Evolutionary conservation across 2,888 invertebrate species (phyloP), one percentile per base, ranked within the genome.

Genomic region (Sarcophaga subvicina): DNA sequence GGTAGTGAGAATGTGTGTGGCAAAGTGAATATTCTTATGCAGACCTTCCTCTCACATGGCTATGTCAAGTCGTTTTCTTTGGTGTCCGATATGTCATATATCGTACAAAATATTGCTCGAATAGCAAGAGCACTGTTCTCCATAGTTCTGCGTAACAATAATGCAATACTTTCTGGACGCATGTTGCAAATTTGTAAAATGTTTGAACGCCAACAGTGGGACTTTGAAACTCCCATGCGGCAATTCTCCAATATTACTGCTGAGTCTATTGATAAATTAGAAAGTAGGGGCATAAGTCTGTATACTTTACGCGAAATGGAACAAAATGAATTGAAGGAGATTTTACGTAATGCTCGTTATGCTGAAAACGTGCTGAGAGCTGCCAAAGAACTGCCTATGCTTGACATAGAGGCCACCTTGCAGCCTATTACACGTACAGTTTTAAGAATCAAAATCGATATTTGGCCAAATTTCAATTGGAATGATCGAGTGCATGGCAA

Each of bases 371-470:
- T 99, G 0, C 97, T 98, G 92, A 96, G 96, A 89, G 98, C 97
- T 89, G 97, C 98, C 0, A 95, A 96, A 22, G 97, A 98, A 90
- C 96, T 99, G 90, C 99, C 99, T 0, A 91, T 95, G 1, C 92
- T 99, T 4, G 96, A 97, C 49, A 95, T 99, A 90, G 97, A 98
- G 49, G 96, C 98, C 0, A 95, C 94, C 47, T 94, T 99, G 11
- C 99, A 99, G 91, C 99, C 99, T 0, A 99, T 99, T 89, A 99
- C 99, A 0, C 95, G 98, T 70, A 98, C 98, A 0, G 97, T 99
- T 5, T 94, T 99, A 17, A 94, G 97, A 90, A 97, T 99, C 89
- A 95, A 96, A 83, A 95, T 99, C 17, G 95, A 95, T 77, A 96
- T 99, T 27, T 95, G 94, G 81, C 96, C 98, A 0, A 95, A 96